phyloP scores from a whole-genome alignment of 2,113 vertebrate species.

The Eptatretus burgeri region DNA sequence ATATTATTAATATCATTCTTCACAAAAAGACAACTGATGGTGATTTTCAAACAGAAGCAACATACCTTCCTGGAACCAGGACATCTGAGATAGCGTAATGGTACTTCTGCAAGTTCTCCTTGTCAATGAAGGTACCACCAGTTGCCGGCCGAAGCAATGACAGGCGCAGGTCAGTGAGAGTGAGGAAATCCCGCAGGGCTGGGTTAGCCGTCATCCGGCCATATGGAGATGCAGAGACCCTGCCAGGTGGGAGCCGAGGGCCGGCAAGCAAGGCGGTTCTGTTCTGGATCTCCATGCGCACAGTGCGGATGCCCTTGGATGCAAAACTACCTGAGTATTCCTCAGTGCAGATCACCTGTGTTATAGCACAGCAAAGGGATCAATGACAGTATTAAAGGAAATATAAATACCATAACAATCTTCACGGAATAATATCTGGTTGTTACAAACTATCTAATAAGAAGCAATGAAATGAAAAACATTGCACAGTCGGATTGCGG shows the following conservation, averaged over 20 bases:
- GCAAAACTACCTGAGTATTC: conserved; percentile 84
- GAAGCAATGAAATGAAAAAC: no score
- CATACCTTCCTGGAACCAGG: conserved; percentile 63
- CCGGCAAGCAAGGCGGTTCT: conserved; percentile 70
- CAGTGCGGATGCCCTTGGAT: conserved; percentile 70
- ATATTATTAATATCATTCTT: no score
- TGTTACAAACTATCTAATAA: no score
- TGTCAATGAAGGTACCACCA: conserved; percentile 80
- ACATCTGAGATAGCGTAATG: conserved; percentile 97
- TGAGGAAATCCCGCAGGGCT: conserved; percentile 80
- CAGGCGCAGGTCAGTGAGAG: conserved; percentile 63
- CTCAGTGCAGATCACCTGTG: conserved; percentile 73
- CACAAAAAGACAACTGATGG: no score
- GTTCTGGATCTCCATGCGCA: conserved; percentile 52
- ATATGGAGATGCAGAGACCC: conserved; percentile 32
- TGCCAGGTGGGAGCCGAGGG: conserved; percentile 40
- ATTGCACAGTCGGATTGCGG: no score
- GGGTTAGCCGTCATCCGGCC: conserved; percentile 79
- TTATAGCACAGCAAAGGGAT: conserved; percentile 24
- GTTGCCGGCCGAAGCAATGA: conserved; percentile 55
- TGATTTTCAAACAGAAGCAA: background rate
- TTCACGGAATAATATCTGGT: no score
- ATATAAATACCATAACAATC: no score
- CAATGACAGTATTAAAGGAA: no score
- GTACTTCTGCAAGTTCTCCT: conserved; percentile 85